Percentiles rank a stretch among this genome's conserved stretches.
These are phyloP conservation scores for Acropternis orthonyx DNA, from an alignment of 2,797 vertebrate species.

Conservation along the genomic window DNA sequence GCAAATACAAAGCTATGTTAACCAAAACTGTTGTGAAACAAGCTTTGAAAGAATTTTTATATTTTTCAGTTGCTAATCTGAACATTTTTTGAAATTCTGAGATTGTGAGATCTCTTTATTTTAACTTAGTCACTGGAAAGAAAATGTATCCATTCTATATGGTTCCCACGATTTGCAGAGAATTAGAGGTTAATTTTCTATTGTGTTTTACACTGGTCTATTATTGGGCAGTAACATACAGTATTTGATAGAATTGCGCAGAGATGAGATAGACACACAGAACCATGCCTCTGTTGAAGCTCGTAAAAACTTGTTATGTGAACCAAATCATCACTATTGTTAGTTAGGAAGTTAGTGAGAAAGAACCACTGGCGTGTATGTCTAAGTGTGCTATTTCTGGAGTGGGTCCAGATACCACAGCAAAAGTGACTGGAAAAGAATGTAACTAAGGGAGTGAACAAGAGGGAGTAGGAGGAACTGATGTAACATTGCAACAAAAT, in stretches of 20 bases:
- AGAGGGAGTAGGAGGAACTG: background rate
- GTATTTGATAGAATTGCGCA: background rate
- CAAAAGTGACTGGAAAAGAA: background rate
- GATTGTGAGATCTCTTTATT: background rate
- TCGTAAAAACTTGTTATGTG: background rate
- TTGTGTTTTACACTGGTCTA: background rate
- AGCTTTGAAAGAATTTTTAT: background rate
- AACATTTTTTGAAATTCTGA: background rate
- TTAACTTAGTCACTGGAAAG: background rate
- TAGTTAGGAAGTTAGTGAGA: background rate
- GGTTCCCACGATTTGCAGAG: background rate
- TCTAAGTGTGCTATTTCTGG: background rate
- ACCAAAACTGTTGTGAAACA: background rate
- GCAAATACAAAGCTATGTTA: background rate
- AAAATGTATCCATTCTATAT: background rate
- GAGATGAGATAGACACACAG: background rate
- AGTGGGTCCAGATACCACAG: background rate
- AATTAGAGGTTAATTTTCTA: background rate
- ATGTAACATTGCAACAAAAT: background rate
- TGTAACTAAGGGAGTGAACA: background rate
- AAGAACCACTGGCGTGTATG: background rate
- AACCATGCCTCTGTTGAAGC: background rate
- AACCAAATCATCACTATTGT: background rate
- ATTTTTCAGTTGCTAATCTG: background rate
- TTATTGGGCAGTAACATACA: background rate